Evolutionary conservation across 2,888 invertebrate species (phyloP).

Genomic region (Proisotoma minuta): DNA sequence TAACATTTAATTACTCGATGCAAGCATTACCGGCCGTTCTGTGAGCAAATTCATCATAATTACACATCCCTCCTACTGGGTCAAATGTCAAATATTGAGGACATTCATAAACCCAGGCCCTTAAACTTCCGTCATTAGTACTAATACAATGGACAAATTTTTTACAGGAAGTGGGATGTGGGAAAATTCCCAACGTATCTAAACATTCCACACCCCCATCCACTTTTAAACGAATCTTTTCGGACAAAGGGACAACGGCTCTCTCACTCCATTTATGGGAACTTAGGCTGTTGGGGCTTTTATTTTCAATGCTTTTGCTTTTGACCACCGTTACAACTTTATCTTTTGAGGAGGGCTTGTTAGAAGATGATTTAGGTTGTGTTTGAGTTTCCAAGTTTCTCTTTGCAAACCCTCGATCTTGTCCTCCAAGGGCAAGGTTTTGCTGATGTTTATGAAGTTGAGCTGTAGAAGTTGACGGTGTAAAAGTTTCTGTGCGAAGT

Average conservation of each 20-base stretch:
- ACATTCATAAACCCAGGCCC: conserved; percentile 85
- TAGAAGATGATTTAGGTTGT: neutral
- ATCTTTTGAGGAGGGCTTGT: neutral
- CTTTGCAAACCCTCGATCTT: conserved; percentile 29
- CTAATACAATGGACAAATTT: conserved; percentile 86
- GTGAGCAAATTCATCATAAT: conserved; percentile 58
- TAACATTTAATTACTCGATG: conserved; percentile 36
- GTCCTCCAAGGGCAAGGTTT: neutral
- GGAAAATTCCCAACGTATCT: conserved; percentile 85
- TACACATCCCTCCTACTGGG: conserved; percentile 84
- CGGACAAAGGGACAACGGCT: conserved; percentile 43
- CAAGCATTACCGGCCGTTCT: conserved; percentile 33
- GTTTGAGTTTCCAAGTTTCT: conserved; percentile 31
- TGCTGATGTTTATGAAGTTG: conserved; percentile 4
- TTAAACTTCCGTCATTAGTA: conserved; percentile 60
- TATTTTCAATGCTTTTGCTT: neutral
- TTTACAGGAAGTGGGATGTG: conserved; percentile 82
- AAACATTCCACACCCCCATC: conserved; percentile 74
- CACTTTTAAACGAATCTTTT: conserved; percentile 57
- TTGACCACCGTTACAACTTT: no score
- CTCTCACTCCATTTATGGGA: conserved; percentile 28
- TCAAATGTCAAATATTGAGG: conserved; percentile 81
- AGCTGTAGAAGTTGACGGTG: conserved; percentile 1
- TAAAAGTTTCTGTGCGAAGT: conserved; percentile 23
- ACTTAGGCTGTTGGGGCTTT: neutral